Evolutionary conservation across 2,888 invertebrate species (phyloP), one percentile per base, ranked within the genome.

Genomic region (Eupithecia exiguata): DNA sequence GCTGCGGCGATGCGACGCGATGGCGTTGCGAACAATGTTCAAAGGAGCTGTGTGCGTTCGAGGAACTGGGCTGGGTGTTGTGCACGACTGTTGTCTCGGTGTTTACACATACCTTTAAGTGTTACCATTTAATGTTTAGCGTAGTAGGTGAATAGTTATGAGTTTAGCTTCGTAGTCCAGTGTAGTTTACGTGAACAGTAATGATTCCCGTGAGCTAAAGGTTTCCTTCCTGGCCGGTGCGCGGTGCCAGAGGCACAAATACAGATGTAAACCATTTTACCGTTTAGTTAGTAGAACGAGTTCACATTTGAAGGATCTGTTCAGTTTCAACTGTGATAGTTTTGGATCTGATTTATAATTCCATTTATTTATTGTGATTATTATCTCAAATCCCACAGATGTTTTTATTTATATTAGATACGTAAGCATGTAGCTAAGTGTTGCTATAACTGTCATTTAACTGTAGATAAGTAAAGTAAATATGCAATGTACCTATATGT

Each of bases 401-500:
- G 72, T 5, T 69, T 71, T 69, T 72, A 61, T 70, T 69, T 67
- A 30, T 36, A 66, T 36, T 38, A 67, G 68, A 65, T 58, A 61
- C 5, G 12, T 65, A 53, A 68, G 35, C 30, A 40, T 40, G 62
- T n/a, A n/a, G 5, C 36, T 36, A 63, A 63, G 69, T 68, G 43
- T 72, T 69, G 72, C 70, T 74, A n/a, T n/a, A 7, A 2, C 71
- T 61, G 58, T 70, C 35, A 67, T 72, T 70, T 21, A 43, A 66
- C 49, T 66, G 69, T 71, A 66, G 38, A 40, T 36, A 61, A 66
- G 21, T 71, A 30, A 65, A 65, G 49, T 3, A 74, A 66, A 70
- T 71, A 75, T 69, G 76, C 78, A 81, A 79, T 70, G 77, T 78
- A 46, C n/a, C n/a, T 79, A 68, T 75, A 71, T 78, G 80, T 81